phyloP scores from a whole-genome alignment of 64 coral and sea anemone genomes.

The Catalaphyllia jardinei region DNA sequence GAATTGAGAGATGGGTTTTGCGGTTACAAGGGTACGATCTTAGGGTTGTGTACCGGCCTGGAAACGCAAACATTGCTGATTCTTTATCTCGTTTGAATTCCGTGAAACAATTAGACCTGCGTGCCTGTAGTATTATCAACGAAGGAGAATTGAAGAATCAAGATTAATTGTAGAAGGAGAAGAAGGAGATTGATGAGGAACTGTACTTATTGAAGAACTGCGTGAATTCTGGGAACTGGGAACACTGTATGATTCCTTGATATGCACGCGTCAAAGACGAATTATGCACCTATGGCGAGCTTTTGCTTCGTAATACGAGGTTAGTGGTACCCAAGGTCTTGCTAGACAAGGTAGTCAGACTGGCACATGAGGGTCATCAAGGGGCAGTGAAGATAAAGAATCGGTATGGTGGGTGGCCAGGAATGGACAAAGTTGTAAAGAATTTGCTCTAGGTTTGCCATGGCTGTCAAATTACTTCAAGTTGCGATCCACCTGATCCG shows the following conservation, averaged over 20 bases:
- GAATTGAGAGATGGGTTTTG: background rate
- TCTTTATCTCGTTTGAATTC: background rate
- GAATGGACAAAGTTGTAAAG: slow-evolving; percentile 4
- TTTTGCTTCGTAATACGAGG: slow-evolving; percentile 2
- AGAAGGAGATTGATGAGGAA: background rate
- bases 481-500: background rate
- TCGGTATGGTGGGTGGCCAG: background rate
- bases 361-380: slow-evolving; percentile 38
- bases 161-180: slow-evolving; percentile 4
- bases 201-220: slow-evolving; percentile 24
- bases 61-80: too few relatives aligned
- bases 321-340: slow-evolving; percentile 22
- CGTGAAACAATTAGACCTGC: background rate
- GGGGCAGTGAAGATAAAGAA: slow-evolving; percentile 23
- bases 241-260: background rate
- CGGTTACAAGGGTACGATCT: background rate
- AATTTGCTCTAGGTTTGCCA: background rate
- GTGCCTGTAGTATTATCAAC: slow-evolving; percentile 49
- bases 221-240: slow-evolving; percentile 37
- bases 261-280: slow-evolving; percentile 42
- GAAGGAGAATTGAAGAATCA: slow-evolving; percentile 30
- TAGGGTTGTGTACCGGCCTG: slow-evolving; percentile 26
- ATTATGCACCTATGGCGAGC: slow-evolving; percentile 2
- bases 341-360: background rate
- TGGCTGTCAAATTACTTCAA: background rate